Percentiles rank a stretch among this genome's conserved stretches.
Evolutionary conservation across 2,888 invertebrate genomes (phyloP).

Genomic region (Caenorhabditis sp.): DNA sequence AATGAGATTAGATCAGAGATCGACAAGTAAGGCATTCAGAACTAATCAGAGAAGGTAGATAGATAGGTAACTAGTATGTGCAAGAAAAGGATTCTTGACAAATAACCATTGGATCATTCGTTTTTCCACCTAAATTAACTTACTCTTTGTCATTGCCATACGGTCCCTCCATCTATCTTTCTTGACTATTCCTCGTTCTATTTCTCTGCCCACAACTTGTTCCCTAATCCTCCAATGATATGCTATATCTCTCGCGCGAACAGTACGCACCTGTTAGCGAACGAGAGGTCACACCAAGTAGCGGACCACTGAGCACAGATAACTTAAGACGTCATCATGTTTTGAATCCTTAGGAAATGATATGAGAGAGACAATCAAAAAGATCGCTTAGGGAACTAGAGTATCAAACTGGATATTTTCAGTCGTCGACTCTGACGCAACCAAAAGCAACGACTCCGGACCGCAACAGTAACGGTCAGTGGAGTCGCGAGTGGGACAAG

Average conservation of each 20-base stretch:
- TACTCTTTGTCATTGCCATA: not conserved
- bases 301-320: not conserved
- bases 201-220: not conserved
- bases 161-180: not conserved
- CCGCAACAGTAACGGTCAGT: slow-evolving; percentile 49
- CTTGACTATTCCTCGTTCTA: not conserved
- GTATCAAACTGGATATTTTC: slow-evolving; percentile 2
- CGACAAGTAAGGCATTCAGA: too few species aligned
- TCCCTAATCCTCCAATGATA: not conserved
- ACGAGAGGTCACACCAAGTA: not conserved
- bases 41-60: too few species aligned
- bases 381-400: not conserved
- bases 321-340: slow-evolving; percentile 3
- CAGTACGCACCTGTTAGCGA: not conserved
- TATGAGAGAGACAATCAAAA: not conserved
- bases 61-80: too few species aligned
- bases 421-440: slow-evolving; percentile 54
- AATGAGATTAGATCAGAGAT: not conserved
- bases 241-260: not conserved
- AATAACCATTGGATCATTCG: too few species aligned
- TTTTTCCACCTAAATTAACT: too few species aligned
- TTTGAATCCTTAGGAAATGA: not conserved
- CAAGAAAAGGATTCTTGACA: too few species aligned
- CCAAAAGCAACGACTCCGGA: slow-evolving; percentile 51
- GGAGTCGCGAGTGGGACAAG: slow-evolving; percentile 74